Conservation (phyloP, 1,140 invertebrate species). For the Zaprionus ghesquierei region DNA sequence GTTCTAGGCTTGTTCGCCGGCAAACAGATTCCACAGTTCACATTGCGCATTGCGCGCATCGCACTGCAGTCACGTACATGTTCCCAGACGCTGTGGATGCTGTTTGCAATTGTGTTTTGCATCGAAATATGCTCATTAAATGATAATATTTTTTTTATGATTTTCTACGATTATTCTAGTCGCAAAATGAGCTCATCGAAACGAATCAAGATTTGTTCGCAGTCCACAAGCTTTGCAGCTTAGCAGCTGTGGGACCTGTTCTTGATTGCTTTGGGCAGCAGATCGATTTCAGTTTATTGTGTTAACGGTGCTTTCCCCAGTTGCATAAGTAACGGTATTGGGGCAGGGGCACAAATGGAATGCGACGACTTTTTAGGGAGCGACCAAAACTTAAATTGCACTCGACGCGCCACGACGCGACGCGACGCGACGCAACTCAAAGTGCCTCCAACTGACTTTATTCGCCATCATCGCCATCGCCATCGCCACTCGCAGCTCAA, state of each 20-base stretch:
- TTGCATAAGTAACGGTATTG: conserved; percentile 32
- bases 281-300: conserved; percentile 35
- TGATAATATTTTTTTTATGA: background rate
- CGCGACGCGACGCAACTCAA: conserved; percentile 1
- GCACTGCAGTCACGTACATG: background rate
- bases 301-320: conserved; percentile 31
- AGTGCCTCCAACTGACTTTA: too few species aligned
- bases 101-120: background rate
- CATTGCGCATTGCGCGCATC: background rate
- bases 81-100: background rate
- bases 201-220: background rate
- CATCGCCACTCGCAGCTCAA: conserved; percentile 5
- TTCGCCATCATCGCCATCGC: background rate
- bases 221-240: too few species aligned
- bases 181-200: conserved; percentile 1
- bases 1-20: conserved; percentile 19
- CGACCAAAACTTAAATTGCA: conserved; percentile 12
- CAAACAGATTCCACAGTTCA: conserved; percentile 6
- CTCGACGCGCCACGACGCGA: conserved; percentile 4
- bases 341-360: background rate
- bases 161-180: background rate
- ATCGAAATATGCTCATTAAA: conserved; percentile 14
- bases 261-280: conserved; percentile 10
- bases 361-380: conserved; percentile 1
- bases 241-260: conserved; percentile 21